Percentiles rank a stretch among this genome's conserved stretches.
phyloP scores from a whole-genome alignment of 2,888 invertebrate genomes.

The Eumerus sabulonum region DNA sequence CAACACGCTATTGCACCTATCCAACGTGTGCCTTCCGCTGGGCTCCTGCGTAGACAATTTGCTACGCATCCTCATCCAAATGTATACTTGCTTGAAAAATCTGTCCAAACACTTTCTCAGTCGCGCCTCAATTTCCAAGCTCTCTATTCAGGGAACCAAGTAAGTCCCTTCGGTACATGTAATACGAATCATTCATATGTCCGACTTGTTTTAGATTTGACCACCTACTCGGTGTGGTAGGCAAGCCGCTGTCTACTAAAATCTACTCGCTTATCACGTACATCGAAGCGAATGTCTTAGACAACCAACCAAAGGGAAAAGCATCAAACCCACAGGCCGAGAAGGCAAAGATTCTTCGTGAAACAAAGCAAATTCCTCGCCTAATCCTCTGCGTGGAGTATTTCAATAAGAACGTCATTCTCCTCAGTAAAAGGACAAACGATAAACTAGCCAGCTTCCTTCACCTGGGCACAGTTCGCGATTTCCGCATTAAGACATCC shows the following conservation, averaged over 20 bases:
- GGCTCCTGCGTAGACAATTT: slow-evolving; percentile 81
- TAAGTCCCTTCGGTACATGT: slow-evolving; percentile 47
- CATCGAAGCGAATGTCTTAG: slow-evolving; percentile 80
- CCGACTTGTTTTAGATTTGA: slow-evolving; percentile 78
- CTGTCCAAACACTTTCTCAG: slow-evolving; percentile 82
- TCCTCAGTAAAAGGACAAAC: slow-evolving; percentile 82
- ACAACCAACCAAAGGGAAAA: slow-evolving; percentile 71
- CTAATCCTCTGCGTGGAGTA: slow-evolving; percentile 83
- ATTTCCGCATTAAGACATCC: slow-evolving; percentile 81
- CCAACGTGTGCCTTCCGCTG: slow-evolving; percentile 80
- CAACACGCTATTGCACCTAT: slow-evolving; percentile 80
- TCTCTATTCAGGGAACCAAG: slow-evolving; percentile 73
- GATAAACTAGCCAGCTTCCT: slow-evolving; percentile 80
- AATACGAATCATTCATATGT: neutral
- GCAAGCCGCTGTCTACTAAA: slow-evolving; percentile 80
- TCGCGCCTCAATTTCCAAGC: slow-evolving; percentile 77
- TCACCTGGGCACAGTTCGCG: slow-evolving; percentile 82
- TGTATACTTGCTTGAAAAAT: slow-evolving; percentile 81
- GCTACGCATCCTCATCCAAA: slow-evolving; percentile 81
- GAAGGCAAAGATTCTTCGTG: slow-evolving; percentile 81
- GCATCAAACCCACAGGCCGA: slow-evolving; percentile 78
- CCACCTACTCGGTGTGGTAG: slow-evolving; percentile 80
- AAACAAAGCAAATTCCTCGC: slow-evolving; percentile 83
- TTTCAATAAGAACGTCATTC: slow-evolving; percentile 82
- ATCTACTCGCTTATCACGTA: slow-evolving; percentile 81